A percentile compares a stretch with the other conserved stretches of the same genome.
Conservation (phyloP, 1,140 invertebrate species). For the Drosophila orosa region DNA sequence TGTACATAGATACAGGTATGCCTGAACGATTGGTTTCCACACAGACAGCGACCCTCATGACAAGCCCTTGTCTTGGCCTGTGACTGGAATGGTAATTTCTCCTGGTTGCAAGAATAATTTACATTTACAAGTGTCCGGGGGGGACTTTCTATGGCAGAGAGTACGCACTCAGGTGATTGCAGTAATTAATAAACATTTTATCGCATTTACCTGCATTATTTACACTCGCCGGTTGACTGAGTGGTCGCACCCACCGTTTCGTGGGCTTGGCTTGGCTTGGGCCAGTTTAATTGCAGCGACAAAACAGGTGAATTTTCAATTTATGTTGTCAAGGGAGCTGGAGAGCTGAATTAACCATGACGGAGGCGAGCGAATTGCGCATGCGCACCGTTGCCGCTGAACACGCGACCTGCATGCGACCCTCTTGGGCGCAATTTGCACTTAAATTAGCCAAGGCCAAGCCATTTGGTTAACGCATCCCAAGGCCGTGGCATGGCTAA, state of each 20-base stretch:
- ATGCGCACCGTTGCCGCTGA: conserved; percentile 51
- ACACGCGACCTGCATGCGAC: conserved; percentile 58
- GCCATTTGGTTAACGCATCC: conserved; percentile 47
- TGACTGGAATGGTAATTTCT: conserved; percentile 70
- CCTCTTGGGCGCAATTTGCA: conserved; percentile 67
- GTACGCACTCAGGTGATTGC: conserved; percentile 33
- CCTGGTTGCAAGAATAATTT: conserved; percentile 39
- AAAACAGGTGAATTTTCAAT: conserved; percentile 60
- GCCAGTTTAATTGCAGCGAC: conserved; percentile 53
- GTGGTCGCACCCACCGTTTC: conserved; percentile 25
- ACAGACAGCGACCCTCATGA: conserved; percentile 30
- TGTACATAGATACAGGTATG: conserved; percentile 20
- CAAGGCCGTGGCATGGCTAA: conserved; percentile 58
- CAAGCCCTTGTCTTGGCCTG: conserved; percentile 69
- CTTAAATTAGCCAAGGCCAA: conserved; percentile 68
- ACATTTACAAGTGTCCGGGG: conserved; percentile 37
- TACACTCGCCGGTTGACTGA: conserved; percentile 29
- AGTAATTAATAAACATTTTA: conserved; percentile 73
- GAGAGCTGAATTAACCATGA: conserved; percentile 7
- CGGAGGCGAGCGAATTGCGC: conserved; percentile 20
- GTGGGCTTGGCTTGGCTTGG: conserved; percentile 47
- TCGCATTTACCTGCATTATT: conserved; percentile 52
- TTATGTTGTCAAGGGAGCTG: conserved; percentile 8
- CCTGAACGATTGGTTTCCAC: conserved; percentile 33
- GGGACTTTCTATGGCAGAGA: conserved; percentile 60